Conservation (phyloP, 2,113 vertebrate genomes). For the Bos javanicus region DNA sequence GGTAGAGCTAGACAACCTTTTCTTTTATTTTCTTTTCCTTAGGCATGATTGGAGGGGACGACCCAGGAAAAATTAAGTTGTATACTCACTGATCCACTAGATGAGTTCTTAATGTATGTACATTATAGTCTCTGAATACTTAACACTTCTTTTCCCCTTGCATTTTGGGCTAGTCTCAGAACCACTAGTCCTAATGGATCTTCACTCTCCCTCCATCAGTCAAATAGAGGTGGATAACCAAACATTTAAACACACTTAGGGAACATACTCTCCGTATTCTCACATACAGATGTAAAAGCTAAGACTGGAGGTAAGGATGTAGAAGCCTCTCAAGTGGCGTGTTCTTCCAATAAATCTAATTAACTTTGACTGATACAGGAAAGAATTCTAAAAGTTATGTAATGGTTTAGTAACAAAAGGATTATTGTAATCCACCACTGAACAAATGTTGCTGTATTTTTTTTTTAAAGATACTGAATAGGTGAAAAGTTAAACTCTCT, state of each 20-base stretch:
- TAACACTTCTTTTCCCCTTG: neutral
- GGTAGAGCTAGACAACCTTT: constrained; percentile 13
- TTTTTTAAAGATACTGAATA: neutral
- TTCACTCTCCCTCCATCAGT: neutral
- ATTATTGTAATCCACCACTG: constrained; percentile 6
- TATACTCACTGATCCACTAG: neutral
- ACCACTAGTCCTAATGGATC: neutral
- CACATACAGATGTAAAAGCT: neutral
- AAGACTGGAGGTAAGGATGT: neutral
- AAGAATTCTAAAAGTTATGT: constrained; percentile 35
- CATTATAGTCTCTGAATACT: neutral
- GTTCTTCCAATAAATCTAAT: constrained; percentile 37
- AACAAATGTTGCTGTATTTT: constrained; percentile 26
- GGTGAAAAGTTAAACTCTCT: constrained; percentile 20
- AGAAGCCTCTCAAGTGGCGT: neutral
- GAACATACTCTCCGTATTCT: neutral
- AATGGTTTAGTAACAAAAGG: constrained; percentile 31
- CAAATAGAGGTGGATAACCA: neutral
- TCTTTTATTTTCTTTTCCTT: constrained; percentile 7
- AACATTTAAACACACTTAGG: neutral
- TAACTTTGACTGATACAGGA: constrained; percentile 25
- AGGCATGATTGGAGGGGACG: neutral
- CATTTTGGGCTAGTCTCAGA: neutral
- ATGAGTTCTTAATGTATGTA: constrained; percentile 8
- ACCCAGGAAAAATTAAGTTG: neutral